These are phyloP conservation scores for Hylyphantes graminicola DNA, from an alignment of 1,140 invertebrate genomes.

Conservation along the genomic window DNA sequence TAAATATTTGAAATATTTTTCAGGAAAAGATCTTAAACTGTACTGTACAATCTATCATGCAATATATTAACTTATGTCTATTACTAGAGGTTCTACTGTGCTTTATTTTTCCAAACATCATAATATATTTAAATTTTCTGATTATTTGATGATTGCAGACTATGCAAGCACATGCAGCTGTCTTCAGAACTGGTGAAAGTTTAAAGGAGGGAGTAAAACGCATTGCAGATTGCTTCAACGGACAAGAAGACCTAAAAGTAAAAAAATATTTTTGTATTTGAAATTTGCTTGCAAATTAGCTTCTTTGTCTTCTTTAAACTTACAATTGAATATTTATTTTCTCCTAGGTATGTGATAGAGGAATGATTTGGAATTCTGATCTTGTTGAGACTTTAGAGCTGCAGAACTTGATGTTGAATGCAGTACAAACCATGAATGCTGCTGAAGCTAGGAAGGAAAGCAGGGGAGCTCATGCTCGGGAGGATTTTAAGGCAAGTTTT, in stretches of 20 bases:
- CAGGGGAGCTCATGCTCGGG: slow-evolving; percentile 96
- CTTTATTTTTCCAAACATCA: not conserved
- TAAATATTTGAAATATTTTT: not conserved
- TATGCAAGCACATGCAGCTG: slow-evolving; percentile 97
- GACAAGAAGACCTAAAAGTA: slow-evolving; percentile 76
- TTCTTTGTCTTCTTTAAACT: too few relatives aligned
- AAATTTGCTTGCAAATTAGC: not conserved
- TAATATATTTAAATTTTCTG: not conserved
- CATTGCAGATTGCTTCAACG: slow-evolving; percentile 75
- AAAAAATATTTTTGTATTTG: slow-evolving; percentile 49
- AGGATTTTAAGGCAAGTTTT: slow-evolving; percentile 84
- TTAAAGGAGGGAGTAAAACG: slow-evolving; percentile 83
- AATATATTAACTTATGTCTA: not conserved
- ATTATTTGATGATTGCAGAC: slow-evolving; percentile 68
- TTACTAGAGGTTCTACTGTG: too few relatives aligned
- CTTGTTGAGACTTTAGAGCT: slow-evolving; percentile 95
- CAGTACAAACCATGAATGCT: slow-evolving; percentile 88
- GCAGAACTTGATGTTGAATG: slow-evolving; percentile 95
- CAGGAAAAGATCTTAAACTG: not conserved
- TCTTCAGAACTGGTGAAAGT: slow-evolving; percentile 92
- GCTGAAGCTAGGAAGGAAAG: slow-evolving; percentile 97
- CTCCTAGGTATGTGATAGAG: slow-evolving; percentile 75
- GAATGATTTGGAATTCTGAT: slow-evolving; percentile 96
- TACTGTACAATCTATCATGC: not conserved
- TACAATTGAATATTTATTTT: not conserved